Evolutionary conservation across 2,113 vertebrate species (phyloP), one percentile per base, ranked within the genome.

Genomic region (Apteryx mantelli): DNA sequence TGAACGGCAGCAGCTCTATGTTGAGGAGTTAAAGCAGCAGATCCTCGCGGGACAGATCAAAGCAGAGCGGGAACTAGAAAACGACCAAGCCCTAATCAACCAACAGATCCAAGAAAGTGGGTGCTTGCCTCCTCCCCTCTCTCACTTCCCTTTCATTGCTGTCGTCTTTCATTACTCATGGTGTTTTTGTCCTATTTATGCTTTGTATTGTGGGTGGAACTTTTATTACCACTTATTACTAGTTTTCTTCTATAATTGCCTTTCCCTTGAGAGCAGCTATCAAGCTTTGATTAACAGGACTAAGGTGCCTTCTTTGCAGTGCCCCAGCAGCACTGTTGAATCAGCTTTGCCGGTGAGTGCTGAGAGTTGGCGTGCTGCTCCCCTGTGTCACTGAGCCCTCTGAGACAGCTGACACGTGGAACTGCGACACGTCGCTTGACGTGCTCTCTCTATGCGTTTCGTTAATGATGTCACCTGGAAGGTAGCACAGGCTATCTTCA

Each of bases 101-200:
- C 98, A 98, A 92, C 98, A 98, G 93, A 98, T 98, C 87, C 96
- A 95, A 95, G 98, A 99, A 86, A 98, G 99, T 99, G 96, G 91
- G 99, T 97, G 78, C 50, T 77, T 56, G 17, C 30, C 26, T 34
- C 30, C 82, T 79, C 40, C 9, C 40, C n/a, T 95, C 42, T 92
- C 91, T 89, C 44, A 20, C 1, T 78, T 89, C 22, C 11, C 20
- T 88, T 93, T 48, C 22, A 12, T 66, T 60, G 13, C 34, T 86
- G 28, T 44, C 22, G 56, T n/a, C 48, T 91, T 73, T 90, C n/a
- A 52, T 38, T 11, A 34, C 19, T 92, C 50, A 86, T 88, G n/a
- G 11, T 53, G 12, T 11, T 93, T 60, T 92, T 95, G 61, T 94
- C 36, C 48, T 70, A 53, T 65, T 82, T 81, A 61, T 71, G 36